Base-by-base conservation (phyloP, 2,888 invertebrate genomes). In the Papilio elwesi region DNA sequence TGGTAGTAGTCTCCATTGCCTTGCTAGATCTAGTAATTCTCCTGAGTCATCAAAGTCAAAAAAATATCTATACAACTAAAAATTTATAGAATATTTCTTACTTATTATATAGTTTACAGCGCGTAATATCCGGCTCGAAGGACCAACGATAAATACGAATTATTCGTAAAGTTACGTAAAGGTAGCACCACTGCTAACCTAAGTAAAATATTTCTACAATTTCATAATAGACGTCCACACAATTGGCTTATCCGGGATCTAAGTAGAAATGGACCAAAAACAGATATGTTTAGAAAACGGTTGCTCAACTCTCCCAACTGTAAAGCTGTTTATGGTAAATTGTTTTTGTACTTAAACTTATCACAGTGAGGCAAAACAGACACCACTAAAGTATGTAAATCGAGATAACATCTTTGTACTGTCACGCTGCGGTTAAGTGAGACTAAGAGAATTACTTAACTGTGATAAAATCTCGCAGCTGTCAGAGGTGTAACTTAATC, bases 401-500 rank as follows among this genome's bases (percentile, higher is more conserved):
- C 38, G 43, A 71, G 71, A 71, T 71, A 71, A 57, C 59, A 67
- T 67, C 71, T 67, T n/a, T 62, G 63, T 47, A 63, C 52, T 36
- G 62, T 62, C 69, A 66, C 59, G 59, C 59, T 55, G 66, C 71
- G 10, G 70, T 71, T 71, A 67, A 71, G 66, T 71, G 62, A 47
- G 49, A 55, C 57, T 13, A n/a, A 59, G 66, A 51, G 59, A 67
- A 71, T 71, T 71, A 71, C 52, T 71, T 71, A 67, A 57, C 43
- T 47, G 8, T n/a, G 71, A 71, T 71, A 66, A 66, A 43, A 71
- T 71, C 71, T 59, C 51, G 51, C 66, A 43, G 36, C 71, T 67
- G 67, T 62, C 67, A 43, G 13, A 67, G 66, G 11, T 71, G 71
- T 67, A 71, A 67, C 71, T 71, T 62, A 71, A 71, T 67, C 59